Conservation (phyloP, 2,113 vertebrate species). For the Rostratula benghalensis region DNA sequence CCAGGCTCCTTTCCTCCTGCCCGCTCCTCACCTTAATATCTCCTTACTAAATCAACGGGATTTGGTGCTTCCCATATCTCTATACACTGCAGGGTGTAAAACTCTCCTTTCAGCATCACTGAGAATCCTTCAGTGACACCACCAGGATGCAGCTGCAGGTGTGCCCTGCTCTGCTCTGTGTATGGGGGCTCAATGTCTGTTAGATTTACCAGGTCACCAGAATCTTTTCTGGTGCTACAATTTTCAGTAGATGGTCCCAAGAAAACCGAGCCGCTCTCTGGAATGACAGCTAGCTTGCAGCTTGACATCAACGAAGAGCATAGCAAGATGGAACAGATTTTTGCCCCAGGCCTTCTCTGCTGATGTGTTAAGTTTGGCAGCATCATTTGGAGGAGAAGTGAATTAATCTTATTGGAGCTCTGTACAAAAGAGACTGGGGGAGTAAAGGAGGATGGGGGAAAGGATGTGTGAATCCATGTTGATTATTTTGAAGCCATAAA, state of each 20-base stretch:
- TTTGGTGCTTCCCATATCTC: not conserved
- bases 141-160: not conserved
- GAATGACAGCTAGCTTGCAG: conserved; percentile 30
- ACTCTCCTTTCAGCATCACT: not conserved
- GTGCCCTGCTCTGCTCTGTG: not conserved
- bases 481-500: conserved; percentile 57
- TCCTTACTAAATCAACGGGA: not conserved
- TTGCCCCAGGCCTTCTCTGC: conserved; percentile 1
- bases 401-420: not conserved
- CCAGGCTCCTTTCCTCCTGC: not conserved
- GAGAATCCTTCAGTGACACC: not conserved
- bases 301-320: not conserved
- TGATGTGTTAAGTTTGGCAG: conserved; percentile 44
- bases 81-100: not conserved
- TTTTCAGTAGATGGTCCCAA: not conserved
- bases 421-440: not conserved
- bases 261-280: not conserved
- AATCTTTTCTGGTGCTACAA: not conserved
- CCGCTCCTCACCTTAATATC: not conserved
- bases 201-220: not conserved
- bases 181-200: fast-evolving
- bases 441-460: fast-evolving
- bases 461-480: conserved; percentile 38
- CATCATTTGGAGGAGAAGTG: not conserved
- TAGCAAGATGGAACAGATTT: conserved; percentile 37